Base-by-base conservation (phyloP, 2,888 invertebrate species). In the Scaptomyza caliginosa region DNA sequence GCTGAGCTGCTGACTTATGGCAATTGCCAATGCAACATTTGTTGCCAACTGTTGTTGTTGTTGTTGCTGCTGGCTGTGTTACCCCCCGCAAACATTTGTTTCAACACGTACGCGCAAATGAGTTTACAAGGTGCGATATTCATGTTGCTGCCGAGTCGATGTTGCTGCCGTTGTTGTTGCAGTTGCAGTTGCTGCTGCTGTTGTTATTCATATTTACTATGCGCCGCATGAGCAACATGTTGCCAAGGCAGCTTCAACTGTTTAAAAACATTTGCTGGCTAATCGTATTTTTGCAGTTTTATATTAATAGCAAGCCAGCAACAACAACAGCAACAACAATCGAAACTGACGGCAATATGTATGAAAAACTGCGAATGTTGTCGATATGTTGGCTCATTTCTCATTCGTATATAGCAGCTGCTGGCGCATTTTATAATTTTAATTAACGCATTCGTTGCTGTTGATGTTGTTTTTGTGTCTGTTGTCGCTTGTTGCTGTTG, bases 31-130 rank as follows among this genome's bases (percentile, higher is more conserved):
- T 83, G 88, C 84, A 84, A 84, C 84, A 84, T 87, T 84, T 84
- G 87, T 83, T 83, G 83, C 85, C 49, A 46, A 64, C 73, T 56
- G 75, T 48, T 43, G 67, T 77, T 56, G 75, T 48, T 43, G 57
- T 62, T 55, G 60, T 49, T 68, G 49, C 28, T 57, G 54, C 38
- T 54, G 62, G 32, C 32, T 32, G 13, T 32, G 50, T 50, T 70
- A 74, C 86, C 77, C 86, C 88, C 89, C 88, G 89, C 88, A 83
- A 90, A 89, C 89, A 90, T 90, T 90, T 90, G 90, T 90, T 89
- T 88, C 88, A 88, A 90, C 90, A 90, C 89, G 88, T 88, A 87
- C 82, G 89, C 89, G 87, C 89, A 90, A 90, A 90, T 90, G 90
- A 90, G 90, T 90, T 88, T 90, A 90, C 90, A 90, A 89, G 89